Base-by-base conservation (phyloP, 2,888 invertebrate species). In the Phyto melanocephala region DNA sequence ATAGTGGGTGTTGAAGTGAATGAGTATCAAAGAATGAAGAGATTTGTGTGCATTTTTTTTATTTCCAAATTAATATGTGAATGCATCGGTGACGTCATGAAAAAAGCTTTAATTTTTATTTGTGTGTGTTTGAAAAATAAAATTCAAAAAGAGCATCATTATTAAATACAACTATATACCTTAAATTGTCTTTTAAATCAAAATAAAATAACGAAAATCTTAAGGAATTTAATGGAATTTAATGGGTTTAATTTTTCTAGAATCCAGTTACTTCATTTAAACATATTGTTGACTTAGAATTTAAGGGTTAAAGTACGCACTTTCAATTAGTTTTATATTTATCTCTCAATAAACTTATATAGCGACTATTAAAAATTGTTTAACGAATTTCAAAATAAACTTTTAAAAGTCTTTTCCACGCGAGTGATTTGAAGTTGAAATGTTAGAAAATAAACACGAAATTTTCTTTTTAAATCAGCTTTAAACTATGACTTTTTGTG, bases 81-180 rank as follows among this genome's bases (percentile, higher is more conserved):
- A 72, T 79, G 81, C 78, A 84, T 84, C 75, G 63, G 79, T 85
- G 84, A 85, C 82, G 84, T 85, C 85, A 85, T 71, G 67, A 60
- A 78, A 63, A 85, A 84, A 84, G 84, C 84, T 84, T 62, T 58
- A n/a, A 24, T 42, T 42, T 15, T 54, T 17, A 28, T 37, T n/a
- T 24, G 1, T 28, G 24, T 62, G n/a, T 1, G 0, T 24, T 33
- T 62, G 13, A 22, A 20, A 40, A 40, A 47, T 45, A 1, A 67
- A 67, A 58, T 67, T 58, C 68, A 5, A 28, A 28, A 62, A 52
- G 54, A 77, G 70, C 77, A 77, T 77, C 77, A 24, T 54, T 62
- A 56, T 77, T 77, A 54, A 62, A 70, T 77, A 45, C 24, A 68
- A 62, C 52, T 42, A 77, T 70, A 70, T 68, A 70, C 33, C 62